phyloP scores from a whole-genome alignment of 2,888 invertebrate genomes.

The Cantharis rustica region DNA sequence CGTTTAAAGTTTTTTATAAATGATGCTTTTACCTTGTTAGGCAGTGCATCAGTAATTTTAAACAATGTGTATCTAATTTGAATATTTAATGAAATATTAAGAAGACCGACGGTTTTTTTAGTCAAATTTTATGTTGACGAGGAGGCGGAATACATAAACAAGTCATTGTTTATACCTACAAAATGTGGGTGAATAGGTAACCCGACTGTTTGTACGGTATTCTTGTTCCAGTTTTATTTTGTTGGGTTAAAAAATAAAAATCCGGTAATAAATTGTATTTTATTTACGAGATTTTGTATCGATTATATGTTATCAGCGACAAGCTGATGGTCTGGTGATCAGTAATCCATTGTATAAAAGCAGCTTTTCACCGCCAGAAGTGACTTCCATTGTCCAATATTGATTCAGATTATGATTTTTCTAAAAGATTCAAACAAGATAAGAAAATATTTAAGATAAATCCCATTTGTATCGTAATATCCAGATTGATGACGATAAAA shows the following conservation, averaged over 20 bases:
- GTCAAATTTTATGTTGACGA: background rate
- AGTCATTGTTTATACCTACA: background rate
- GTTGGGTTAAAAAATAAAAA: background rate
- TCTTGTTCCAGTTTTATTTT: background rate
- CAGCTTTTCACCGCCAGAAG: background rate
- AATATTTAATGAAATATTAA: constrained; percentile 1
- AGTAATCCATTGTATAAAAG: background rate
- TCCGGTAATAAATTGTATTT: background rate
- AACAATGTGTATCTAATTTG: constrained; percentile 1
- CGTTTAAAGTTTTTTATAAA: background rate
- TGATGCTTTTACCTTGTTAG: background rate
- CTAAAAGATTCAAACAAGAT: background rate
- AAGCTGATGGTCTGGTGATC: background rate
- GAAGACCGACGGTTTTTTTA: background rate
- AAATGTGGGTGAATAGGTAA: background rate
- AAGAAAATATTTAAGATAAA: background rate
- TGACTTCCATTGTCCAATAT: background rate
- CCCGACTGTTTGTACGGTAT: background rate
- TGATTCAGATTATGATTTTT: background rate
- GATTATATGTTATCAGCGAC: background rate
- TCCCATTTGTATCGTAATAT: background rate
- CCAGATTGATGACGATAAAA: too few species aligned
- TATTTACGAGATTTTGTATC: background rate
- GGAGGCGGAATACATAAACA: background rate
- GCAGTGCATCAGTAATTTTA: background rate